Percentiles rank a stretch among this genome's conserved stretches.
These are phyloP conservation scores for Apamea sordens DNA, from an alignment of 2,888 invertebrate genomes.

Conservation along the genomic window DNA sequence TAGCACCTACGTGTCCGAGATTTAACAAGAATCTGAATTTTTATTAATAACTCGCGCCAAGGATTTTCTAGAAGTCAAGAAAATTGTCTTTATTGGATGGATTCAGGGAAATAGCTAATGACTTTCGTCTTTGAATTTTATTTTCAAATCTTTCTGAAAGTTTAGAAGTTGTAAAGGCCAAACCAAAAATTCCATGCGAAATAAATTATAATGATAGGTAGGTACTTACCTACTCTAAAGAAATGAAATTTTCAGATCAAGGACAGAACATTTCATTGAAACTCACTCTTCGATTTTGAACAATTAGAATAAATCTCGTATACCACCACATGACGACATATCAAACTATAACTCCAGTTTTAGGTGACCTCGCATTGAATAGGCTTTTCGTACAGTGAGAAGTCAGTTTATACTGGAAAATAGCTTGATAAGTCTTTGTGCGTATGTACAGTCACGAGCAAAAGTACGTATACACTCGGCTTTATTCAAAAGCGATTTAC, in stretches of 20 bases:
- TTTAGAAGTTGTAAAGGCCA: background rate
- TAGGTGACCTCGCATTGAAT: no score
- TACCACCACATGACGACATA: no score
- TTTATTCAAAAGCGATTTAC: no score
- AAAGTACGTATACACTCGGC: no score
- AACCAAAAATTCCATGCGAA: background rate
- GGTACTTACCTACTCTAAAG: background rate
- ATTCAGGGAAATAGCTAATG: background rate
- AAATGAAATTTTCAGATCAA: slow-evolving; percentile 13
- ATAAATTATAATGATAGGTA: background rate
- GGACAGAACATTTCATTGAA: slow-evolving; percentile 12
- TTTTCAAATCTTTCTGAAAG: background rate
- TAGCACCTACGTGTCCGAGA: slow-evolving; percentile 29
- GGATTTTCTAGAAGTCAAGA: background rate
- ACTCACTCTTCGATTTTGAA: background rate
- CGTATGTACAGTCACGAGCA: no score
- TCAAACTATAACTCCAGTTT: no score
- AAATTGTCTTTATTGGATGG: background rate
- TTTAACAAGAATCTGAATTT: slow-evolving; percentile 30
- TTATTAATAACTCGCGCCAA: slow-evolving; percentile 17
- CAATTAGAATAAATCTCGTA: slow-evolving; percentile 3
- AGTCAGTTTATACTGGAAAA: no score
- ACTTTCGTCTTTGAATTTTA: background rate
- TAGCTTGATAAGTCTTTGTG: no score
- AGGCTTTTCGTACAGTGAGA: no score